These are phyloP conservation scores for Choloepus didactylus DNA, from an alignment of 2,797 vertebrate genomes.

Conservation along the genomic window DNA sequence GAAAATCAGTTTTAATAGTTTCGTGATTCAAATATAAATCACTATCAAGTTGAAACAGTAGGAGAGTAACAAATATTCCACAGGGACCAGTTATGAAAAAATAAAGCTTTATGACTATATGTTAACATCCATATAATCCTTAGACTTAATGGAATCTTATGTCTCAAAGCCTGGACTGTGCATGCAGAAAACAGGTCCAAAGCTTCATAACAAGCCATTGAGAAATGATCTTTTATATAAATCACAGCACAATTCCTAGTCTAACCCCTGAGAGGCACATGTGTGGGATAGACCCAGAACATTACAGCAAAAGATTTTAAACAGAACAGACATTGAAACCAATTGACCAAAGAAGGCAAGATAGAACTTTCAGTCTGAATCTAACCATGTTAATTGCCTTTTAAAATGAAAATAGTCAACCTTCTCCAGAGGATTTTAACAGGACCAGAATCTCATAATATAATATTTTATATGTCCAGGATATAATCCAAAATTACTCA, in stretches of 20 bases:
- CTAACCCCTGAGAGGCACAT: not conserved
- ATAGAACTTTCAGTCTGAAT: slow-evolving; percentile 23
- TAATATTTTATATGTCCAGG: slow-evolving; percentile 30
- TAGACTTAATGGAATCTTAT: not conserved
- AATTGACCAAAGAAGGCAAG: not conserved
- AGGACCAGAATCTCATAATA: not conserved
- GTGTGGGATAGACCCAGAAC: not conserved
- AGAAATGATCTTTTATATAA: slow-evolving; percentile 54
- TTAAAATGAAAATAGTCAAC: not conserved
- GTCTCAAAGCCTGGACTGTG: not conserved
- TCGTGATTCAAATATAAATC: slow-evolving; percentile 51
- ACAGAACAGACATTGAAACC: not conserved
- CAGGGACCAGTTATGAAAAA: not conserved
- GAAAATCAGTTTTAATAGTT: slow-evolving; percentile 57
- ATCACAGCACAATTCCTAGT: not conserved
- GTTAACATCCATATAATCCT: not conserved
- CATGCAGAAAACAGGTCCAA: not conserved
- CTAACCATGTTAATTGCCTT: not conserved
- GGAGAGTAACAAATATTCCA: not conserved
- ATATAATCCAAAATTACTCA: slow-evolving; percentile 56
- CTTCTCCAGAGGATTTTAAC: slow-evolving; percentile 47
- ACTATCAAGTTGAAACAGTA: not conserved
- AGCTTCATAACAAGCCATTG: not conserved
- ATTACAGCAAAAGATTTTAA: not conserved
- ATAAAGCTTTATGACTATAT: not conserved